A percentile compares a stretch with the other conserved stretches of the same genome.
Conservation (phyloP, 1,140 invertebrate species). For the Leptinotarsa undecemlineata region DNA sequence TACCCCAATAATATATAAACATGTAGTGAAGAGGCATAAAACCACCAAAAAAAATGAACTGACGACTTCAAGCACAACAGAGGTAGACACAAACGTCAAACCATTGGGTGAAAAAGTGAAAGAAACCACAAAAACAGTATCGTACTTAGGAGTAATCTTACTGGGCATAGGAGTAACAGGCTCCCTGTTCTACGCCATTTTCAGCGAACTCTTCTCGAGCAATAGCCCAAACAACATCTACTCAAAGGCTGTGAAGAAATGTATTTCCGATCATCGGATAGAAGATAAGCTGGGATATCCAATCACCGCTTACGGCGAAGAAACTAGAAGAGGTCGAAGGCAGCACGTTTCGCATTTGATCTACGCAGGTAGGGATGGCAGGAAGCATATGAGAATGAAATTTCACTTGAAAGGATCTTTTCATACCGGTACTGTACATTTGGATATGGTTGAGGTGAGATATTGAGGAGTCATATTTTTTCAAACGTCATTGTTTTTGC, state of each 20-base stretch:
- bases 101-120: conserved; percentile 77
- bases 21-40: conserved; percentile 13
- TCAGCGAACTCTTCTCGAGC: conserved; percentile 82
- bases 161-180: conserved; percentile 76
- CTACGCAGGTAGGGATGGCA: conserved; percentile 73
- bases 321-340: conserved; percentile 75
- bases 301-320: conserved; percentile 87
- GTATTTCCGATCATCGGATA: conserved; percentile 68
- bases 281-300: conserved; percentile 78
- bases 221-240: conserved; percentile 86
- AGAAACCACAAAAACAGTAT: conserved; percentile 83
- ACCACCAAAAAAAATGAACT: conserved; percentile 26
- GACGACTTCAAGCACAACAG: conserved; percentile 29
- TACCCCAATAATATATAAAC: conserved; percentile 4
- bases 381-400: conserved; percentile 80
- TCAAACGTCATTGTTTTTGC: too few relatives aligned
- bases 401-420: conserved; percentile 86
- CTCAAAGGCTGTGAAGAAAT: conserved; percentile 74
- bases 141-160: conserved; percentile 80
- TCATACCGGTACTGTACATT: conserved; percentile 78
- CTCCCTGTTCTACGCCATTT: conserved; percentile 79
- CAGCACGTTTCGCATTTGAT: conserved; percentile 72
- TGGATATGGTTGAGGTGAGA: conserved; percentile 83
- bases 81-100: conserved; percentile 62
- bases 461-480: not conserved